Evolutionary conservation across 2,797 vertebrate genomes (phyloP).

Genomic region (Poecilia velifera): DNA sequence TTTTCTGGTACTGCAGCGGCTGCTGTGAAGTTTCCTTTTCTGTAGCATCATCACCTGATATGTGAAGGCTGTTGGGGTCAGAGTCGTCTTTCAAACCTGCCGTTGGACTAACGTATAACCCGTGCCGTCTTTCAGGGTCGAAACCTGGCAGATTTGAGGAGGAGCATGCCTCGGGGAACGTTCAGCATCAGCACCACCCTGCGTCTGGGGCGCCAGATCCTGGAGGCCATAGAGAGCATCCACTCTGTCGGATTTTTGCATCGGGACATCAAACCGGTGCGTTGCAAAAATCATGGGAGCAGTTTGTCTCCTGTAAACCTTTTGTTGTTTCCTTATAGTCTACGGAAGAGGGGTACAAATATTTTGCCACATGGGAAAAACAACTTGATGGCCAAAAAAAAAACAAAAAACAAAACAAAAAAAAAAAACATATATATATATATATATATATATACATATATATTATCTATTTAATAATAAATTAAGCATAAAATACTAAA

Average conservation of each 20-base stretch:
- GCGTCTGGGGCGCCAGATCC: constrained; percentile 93
- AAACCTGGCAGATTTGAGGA: constrained; percentile 95
- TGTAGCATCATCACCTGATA: not conserved
- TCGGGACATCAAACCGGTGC: constrained; percentile 97
- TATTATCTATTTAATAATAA: too few species aligned
- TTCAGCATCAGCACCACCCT: constrained; percentile 96
- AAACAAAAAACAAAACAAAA: too few species aligned
- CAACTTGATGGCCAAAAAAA: too few species aligned
- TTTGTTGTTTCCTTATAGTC: not conserved
- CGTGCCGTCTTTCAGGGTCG: constrained; percentile 83
- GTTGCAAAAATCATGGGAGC: constrained; percentile 30
- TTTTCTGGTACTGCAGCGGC: not conserved
- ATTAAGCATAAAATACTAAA: too few species aligned
- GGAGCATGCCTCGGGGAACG: constrained; percentile 93
- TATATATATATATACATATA: too few species aligned
- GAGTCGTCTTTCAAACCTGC: not conserved
- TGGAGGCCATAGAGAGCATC: constrained; percentile 98
- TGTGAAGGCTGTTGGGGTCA: not conserved
- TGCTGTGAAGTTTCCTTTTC: constrained; percentile 1
- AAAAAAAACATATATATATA: too few species aligned
- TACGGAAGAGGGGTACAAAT: too few species aligned
- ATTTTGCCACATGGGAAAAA: too few species aligned
- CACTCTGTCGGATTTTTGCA: constrained; percentile 98
- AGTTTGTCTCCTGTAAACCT: not conserved
- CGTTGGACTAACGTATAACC: not conserved